Evolutionary conservation across 2,797 vertebrate genomes (phyloP).

Genomic region (Neosilurus mollespiculum): DNA sequence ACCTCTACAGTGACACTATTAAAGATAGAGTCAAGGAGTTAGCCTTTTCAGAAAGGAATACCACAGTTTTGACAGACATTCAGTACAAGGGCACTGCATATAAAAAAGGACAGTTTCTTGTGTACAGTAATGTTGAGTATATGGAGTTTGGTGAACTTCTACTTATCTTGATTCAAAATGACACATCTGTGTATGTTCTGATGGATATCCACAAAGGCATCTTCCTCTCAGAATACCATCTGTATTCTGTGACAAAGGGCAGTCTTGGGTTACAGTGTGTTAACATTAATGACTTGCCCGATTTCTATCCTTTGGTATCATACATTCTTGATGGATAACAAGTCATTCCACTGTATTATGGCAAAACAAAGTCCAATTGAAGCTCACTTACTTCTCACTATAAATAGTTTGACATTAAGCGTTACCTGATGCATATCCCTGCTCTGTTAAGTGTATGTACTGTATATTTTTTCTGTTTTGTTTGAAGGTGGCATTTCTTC

Average conservation of each 20-base stretch:
- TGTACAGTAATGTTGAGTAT: constrained; percentile 42
- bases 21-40: constrained; percentile 39
- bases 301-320: constrained; percentile 20
- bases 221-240: constrained; percentile 46
- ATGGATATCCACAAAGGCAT: constrained; percentile 43
- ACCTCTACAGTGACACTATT: constrained; percentile 30
- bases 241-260: constrained; percentile 46
- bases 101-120: constrained; percentile 49
- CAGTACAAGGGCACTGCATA: constrained; percentile 41
- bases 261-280: constrained; percentile 32
- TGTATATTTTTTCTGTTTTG: neutral
- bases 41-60: constrained; percentile 41
- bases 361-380: neutral
- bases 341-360: constrained; percentile 3
- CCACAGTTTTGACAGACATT: constrained; percentile 36
- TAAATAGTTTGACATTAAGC: constrained; percentile 11
- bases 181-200: constrained; percentile 40
- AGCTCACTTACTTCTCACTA: neutral
- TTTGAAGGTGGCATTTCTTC: constrained; percentile 19
- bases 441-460: neutral
- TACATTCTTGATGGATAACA: constrained; percentile 6
- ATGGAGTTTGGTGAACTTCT: constrained; percentile 45
- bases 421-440: neutral
- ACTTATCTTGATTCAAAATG: constrained; percentile 38
- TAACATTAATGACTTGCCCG: constrained; percentile 39